Evolutionary conservation across 1,140 invertebrate genomes (phyloP).

Genomic region (Papilio polyxenes): DNA sequence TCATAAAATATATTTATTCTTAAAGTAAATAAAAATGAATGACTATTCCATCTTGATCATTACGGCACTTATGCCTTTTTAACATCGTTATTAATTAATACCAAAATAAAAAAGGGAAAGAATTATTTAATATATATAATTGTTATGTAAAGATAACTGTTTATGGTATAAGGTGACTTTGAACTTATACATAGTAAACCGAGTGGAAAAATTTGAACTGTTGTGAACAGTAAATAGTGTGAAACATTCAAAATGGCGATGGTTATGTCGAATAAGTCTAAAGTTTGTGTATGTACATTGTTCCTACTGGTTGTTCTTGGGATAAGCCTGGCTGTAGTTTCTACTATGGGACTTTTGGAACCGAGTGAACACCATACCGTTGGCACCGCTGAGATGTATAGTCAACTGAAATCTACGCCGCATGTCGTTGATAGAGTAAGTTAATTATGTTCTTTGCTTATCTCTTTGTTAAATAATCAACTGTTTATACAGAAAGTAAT

Average conservation of each 20-base stretch:
- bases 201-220: background rate
- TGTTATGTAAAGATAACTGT: too few relatives aligned
- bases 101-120: background rate
- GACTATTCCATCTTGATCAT: too few relatives aligned
- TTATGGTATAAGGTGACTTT: background rate
- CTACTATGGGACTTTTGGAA: conserved; percentile 79
- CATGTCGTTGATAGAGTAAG: conserved; percentile 56
- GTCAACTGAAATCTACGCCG: conserved; percentile 55
- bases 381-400: conserved; percentile 61
- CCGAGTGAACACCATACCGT: conserved; percentile 46
- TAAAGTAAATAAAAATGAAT: too few relatives aligned
- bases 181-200: background rate
- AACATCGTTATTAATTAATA: background rate
- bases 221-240: conserved; percentile 30
- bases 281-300: conserved; percentile 80
- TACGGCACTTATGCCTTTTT: background rate
- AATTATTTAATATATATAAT: too few relatives aligned
- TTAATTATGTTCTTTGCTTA: conserved; percentile 33
- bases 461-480: background rate
- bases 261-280: conserved; percentile 82
- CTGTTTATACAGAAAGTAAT: too few relatives aligned
- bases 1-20: background rate
- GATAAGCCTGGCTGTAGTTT: conserved; percentile 80
- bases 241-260: conserved; percentile 80
- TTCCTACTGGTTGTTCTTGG: conserved; percentile 79